phyloP scores from a whole-genome alignment of 2,888 invertebrate species.

The Aporophyla lueneburgensis region DNA sequence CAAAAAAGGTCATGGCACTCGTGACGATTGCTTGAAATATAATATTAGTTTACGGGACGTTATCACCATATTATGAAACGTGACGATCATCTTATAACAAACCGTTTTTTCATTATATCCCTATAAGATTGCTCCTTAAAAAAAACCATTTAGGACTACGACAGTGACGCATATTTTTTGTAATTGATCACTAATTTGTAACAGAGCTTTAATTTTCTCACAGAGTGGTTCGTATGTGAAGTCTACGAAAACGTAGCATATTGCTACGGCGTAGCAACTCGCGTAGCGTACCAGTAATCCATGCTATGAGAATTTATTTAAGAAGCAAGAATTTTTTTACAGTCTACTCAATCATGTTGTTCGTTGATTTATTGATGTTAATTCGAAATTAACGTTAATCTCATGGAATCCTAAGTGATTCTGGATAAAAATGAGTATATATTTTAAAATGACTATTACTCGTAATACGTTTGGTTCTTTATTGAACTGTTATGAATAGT shows the following conservation, averaged over 20 bases:
- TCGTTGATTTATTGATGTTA: neutral
- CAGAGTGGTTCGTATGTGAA: neutral
- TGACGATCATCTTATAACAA: neutral
- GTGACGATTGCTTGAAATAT: neutral
- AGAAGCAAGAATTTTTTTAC: neutral
- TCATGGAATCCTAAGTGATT: neutral
- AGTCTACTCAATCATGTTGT: neutral
- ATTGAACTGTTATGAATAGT: no score
- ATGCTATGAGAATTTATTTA: neutral
- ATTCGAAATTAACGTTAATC: neutral
- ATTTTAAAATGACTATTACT: neutral
- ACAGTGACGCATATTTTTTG: neutral
- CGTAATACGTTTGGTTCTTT: neutral
- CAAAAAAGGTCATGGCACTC: neutral
- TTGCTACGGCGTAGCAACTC: conserved; percentile 37
- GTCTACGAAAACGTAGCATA: neutral
- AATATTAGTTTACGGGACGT: neutral
- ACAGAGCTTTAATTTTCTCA: neutral
- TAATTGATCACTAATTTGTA: neutral
- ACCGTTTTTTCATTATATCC: neutral
- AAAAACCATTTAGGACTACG: neutral
- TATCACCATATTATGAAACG: neutral
- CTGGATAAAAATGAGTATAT: neutral
- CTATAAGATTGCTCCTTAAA: neutral
- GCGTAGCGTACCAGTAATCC: neutral